A percentile compares a stretch with the other conserved stretches of the same genome.
Evolutionary conservation across 2,888 invertebrate genomes (phyloP).

Genomic region (Idaea straminata): DNA sequence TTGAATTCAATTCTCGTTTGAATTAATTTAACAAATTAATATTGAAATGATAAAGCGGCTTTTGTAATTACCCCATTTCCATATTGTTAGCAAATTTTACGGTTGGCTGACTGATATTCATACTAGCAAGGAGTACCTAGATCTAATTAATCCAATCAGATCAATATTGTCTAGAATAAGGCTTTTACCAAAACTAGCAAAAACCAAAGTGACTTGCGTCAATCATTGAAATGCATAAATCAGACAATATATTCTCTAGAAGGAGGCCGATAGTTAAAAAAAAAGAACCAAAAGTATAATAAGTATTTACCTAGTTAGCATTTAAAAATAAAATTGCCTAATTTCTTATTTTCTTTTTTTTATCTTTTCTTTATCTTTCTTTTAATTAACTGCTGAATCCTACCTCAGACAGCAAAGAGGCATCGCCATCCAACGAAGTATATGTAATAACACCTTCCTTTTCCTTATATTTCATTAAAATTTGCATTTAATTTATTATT

Average conservation of each 20-base stretch:
- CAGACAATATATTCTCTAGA: background rate
- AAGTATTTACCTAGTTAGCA: too few relatives aligned
- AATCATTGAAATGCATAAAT: background rate
- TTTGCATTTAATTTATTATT: too few relatives aligned
- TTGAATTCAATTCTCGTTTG: constrained; percentile 12
- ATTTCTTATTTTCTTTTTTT: too few relatives aligned
- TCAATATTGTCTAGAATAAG: background rate
- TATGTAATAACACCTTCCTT: too few relatives aligned
- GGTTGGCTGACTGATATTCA: constrained; percentile 11
- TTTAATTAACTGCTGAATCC: too few relatives aligned
- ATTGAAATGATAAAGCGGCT: constrained; percentile 12
- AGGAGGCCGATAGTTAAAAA: background rate
- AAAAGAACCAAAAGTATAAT: background rate
- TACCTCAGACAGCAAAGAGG: too few relatives aligned
- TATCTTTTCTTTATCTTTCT: too few relatives aligned
- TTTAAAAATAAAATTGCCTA: too few relatives aligned
- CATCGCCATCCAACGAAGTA: too few relatives aligned
- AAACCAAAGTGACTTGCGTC: background rate
- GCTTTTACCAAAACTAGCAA: background rate
- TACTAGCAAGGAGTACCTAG: constrained; percentile 8
- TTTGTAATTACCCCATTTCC: constrained; percentile 19
- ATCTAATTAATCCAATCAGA: background rate
- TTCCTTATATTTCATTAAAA: too few relatives aligned
- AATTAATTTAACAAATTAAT: constrained; percentile 16
- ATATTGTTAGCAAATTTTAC: constrained; percentile 19